These are phyloP conservation scores for Agrilus mali DNA, from an alignment of 2,888 invertebrate species.

Conservation along the genomic window DNA sequence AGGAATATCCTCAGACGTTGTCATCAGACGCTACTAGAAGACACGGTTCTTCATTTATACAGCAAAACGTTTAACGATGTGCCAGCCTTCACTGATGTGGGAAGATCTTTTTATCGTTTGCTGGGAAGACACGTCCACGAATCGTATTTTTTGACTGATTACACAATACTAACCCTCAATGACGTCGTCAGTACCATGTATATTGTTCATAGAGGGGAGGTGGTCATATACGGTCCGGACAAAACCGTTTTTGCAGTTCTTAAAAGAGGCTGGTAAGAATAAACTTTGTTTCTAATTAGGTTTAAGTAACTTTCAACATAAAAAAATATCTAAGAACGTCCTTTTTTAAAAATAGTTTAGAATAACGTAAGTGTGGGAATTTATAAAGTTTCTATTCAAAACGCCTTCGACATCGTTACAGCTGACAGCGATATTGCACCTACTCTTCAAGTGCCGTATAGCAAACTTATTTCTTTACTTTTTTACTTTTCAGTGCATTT, in stretches of 20 bases:
- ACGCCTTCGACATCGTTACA: too few species aligned
- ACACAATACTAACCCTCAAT: conserved; percentile 15
- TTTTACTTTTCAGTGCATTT: too few species aligned
- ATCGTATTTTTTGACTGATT: conserved; percentile 13
- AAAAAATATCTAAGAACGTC: too few species aligned
- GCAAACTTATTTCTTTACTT: too few species aligned
- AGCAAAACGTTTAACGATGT: conserved; percentile 14
- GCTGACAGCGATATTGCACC: too few species aligned
- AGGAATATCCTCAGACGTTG: conserved; percentile 14
- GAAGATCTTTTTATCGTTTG: conserved; percentile 12
- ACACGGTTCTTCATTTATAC: conserved; percentile 16
- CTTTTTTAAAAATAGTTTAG: too few species aligned
- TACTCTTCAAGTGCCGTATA: too few species aligned
- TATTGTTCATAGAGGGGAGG: conserved; percentile 17
- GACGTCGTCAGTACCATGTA: conserved; percentile 16
- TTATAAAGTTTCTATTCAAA: too few species aligned
- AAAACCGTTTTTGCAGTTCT: conserved; percentile 11
- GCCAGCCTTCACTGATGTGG: conserved; percentile 14
- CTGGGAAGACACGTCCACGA: conserved; percentile 15
- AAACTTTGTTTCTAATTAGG: background rate
- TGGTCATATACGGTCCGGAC: conserved; percentile 15
- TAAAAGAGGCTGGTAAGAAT: conserved; percentile 13
- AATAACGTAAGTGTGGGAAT: too few species aligned
- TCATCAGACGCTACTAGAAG: conserved; percentile 14
- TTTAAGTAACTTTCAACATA: background rate